phyloP scores from a whole-genome alignment of 2,797 vertebrate genomes.

The Benthosema pterotum region DNA sequence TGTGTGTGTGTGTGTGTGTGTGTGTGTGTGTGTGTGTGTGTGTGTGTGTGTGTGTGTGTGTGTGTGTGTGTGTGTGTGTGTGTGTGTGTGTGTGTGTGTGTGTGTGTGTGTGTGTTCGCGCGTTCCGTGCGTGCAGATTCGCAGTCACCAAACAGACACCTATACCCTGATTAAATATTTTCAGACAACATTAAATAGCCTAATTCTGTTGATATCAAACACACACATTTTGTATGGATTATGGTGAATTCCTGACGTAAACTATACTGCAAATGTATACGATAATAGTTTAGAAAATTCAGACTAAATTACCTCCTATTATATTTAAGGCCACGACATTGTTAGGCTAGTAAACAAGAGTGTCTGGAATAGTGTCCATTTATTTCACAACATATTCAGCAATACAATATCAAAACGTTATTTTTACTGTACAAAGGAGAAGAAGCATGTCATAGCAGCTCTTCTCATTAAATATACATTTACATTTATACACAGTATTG shows the following conservation, averaged over 20 bases:
- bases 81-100: too few relatives aligned
- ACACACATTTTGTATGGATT: too few relatives aligned
- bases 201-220: not conserved
- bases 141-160: not conserved
- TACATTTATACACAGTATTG: conserved; percentile 78
- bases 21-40: conserved; percentile 24
- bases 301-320: too few relatives aligned
- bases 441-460: conserved; percentile 45
- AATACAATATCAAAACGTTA: conserved; percentile 85
- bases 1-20: too few relatives aligned
- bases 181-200: not conserved
- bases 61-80: conserved; percentile 7
- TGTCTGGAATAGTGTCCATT: conserved; percentile 79
- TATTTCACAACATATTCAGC: conserved; percentile 86
- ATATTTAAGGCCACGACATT: too few relatives aligned
- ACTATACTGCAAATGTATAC: too few relatives aligned
- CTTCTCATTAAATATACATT: conserved; percentile 78
- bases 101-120: not conserved
- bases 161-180: not conserved
- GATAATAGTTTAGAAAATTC: too few relatives aligned
- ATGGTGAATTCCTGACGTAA: too few relatives aligned
- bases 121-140: not conserved
- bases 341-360: conserved; percentile 12
- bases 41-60: conserved; percentile 3
- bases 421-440: conserved; percentile 80